Evolutionary conservation across 2,797 vertebrate species (phyloP), one percentile per base, ranked within the genome.

Genomic region (Sciaenops ocellatus): DNA sequence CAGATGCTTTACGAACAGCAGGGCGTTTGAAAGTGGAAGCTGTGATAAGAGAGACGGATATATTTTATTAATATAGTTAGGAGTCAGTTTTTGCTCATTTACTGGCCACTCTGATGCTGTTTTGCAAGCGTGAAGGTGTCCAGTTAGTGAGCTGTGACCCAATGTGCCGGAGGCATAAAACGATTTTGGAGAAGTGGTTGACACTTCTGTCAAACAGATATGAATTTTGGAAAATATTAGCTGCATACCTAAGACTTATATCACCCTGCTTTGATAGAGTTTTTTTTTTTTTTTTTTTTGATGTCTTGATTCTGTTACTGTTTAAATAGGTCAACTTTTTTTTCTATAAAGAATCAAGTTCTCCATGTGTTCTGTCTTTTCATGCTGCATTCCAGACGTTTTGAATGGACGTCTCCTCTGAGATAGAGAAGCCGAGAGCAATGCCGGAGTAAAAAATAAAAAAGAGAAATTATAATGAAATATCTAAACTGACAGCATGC

Each of bases 201-300:
- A 55, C 46, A 59, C n/a, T 57, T 63, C 34, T 51, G 5, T 60
- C 9, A 56, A 69, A 59, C 28, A 62, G 18, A n/a, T 3, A 16
- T 63, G 15, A 38, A 38, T 60, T 60, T 62, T 64, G 52, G 38
- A 44, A 56, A 62, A 24, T 47, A 70, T 76, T 55, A 24, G 24
- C 28, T 47, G 6, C 16, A 48, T 18, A 62, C 28, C 28, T 51
- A 13, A 71, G 20, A 48, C 10, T 30, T 8, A n/a, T 3, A 68
- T 62, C 12, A 28, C 20, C 28, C 10, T 34, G 54, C 22, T 70
- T 70, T 54, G n/a, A n/a, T 54, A 38, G 42, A 10, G 42, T 13
- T 41, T n/a, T n/a, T n/a, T n/a, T n/a, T 42, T 42, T 12, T 44
- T 44, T 44, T 44, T 42, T 44, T 44, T 44, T 44, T 22, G 10